Conservation (phyloP, 2,888 invertebrate species). For the Melieria crassipennis region DNA sequence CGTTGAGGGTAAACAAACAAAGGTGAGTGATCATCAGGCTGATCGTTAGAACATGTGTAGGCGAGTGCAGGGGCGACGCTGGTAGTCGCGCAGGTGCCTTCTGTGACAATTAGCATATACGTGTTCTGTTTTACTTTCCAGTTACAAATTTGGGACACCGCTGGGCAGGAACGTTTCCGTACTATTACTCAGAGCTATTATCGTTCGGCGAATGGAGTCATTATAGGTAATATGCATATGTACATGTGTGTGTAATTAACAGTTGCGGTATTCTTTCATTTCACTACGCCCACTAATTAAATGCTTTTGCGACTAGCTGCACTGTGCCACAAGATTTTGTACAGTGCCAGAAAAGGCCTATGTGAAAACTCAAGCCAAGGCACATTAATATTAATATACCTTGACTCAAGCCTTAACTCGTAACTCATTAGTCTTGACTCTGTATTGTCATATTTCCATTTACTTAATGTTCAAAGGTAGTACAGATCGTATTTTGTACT, state of each 20-base stretch:
- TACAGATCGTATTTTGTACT: too few relatives aligned
- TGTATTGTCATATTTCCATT: too few relatives aligned
- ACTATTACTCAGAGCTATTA: conserved; percentile 98
- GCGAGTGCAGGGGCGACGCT: not conserved
- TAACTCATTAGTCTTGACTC: too few relatives aligned
- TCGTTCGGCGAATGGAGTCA: conserved; percentile 95
- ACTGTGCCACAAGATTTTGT: not conserved
- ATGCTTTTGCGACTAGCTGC: not conserved
- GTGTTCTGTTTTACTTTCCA: conserved; percentile 37
- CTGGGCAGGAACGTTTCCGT: conserved; percentile 94
- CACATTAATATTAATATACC: too few relatives aligned
- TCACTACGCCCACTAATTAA: not conserved
- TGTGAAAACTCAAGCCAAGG: too few relatives aligned
- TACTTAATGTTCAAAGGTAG: too few relatives aligned
- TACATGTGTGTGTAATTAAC: conserved; percentile 1
- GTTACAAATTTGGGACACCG: conserved; percentile 95
- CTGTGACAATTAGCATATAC: not conserved
- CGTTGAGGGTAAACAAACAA: conserved; percentile 93
- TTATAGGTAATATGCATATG: conserved; percentile 74
- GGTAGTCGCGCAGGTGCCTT: not conserved
- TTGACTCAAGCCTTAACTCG: too few relatives aligned
- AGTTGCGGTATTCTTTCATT: not conserved
- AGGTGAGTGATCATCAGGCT: conserved; percentile 70
- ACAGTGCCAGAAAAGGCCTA: too few relatives aligned
- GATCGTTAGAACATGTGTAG: not conserved